Base-by-base conservation (phyloP, 1,140 invertebrate genomes). In the Nasonia vitripennis region DNA sequence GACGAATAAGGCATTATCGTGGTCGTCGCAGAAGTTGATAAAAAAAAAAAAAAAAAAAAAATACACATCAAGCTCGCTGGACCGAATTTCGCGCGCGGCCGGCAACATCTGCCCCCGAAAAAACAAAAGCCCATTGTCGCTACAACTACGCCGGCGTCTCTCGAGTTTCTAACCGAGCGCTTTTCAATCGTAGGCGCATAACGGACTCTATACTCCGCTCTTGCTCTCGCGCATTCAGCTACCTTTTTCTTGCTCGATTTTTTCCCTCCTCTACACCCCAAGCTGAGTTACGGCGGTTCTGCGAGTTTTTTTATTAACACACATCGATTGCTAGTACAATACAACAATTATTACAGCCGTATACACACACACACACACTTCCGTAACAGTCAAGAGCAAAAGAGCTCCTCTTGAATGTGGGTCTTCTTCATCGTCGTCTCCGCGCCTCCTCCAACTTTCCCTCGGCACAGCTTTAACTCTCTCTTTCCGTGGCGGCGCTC, bases 111-210 rank as follows among this genome's bases (percentile, higher is more conserved):
- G 93, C 92, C 92, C 91, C 91, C 92, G 92, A 93, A 93, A 93
- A 93, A 93, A 93, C 92, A 93, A 93, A 93, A 93, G 75, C 91
- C 93, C 87, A 93, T 93, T 93, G 93, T 93, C 90, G 90, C 91
- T 93, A 27, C 27, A 93, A 93, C 92, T 91, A 93, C 93, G 92
- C 90, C 51, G 27, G 90, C 92, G 92, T 93, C 93, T 93, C 93
- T 93, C 92, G 92, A 27, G 27, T 93, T 93, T 93, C 93, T 93
- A 93, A 92, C 90, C 92, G 92, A 93, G 92, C 91, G 93, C 91
- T 92, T 93, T 93, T 93, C 88, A 93, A 93, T 93, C 92, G 92
- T 93, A 93, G 92, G 92, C 90, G 48, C n/a, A 92, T 93, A 93
- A 93, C 93, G 93, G 92, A 92, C 90, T 89, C 87, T 82, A 78